These are phyloP conservation scores for Aldrovandia affinis DNA, from an alignment of 2,797 vertebrate species.

Conservation along the genomic window DNA sequence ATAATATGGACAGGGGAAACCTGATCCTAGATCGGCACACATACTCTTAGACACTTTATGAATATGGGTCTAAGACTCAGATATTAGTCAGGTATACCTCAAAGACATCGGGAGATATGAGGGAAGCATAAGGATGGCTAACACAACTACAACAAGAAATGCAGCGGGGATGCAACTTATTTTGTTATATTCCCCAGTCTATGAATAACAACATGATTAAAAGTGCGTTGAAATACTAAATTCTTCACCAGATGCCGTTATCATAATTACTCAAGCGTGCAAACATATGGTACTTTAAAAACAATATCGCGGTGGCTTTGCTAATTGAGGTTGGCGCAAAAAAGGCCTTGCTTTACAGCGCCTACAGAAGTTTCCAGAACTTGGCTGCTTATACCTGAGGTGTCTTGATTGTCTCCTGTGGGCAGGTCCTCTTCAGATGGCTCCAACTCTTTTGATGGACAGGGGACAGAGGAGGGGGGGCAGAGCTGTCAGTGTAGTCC, in stretches of 20 bases:
- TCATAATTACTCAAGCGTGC: constrained; percentile 49
- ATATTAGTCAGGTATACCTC: neutral
- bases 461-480: neutral
- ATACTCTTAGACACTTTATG: neutral
- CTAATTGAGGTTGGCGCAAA: constrained; percentile 57
- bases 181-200: neutral
- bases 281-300: constrained; percentile 60
- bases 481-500: neutral
- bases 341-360: constrained; percentile 38
- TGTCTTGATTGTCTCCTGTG: neutral
- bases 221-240: neutral
- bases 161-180: neutral
- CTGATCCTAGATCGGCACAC: neutral
- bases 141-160: neutral
- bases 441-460: neutral
- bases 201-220: neutral
- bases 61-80: neutral
- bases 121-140: neutral
- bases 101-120: neutral
- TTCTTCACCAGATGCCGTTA: constrained; percentile 51
- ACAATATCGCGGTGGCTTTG: constrained; percentile 61
- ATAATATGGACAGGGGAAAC: neutral
- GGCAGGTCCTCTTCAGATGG: neutral
- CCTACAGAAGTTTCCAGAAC: neutral
- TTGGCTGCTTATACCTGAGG: constrained; percentile 18